Percentiles rank a stretch among this genome's conserved stretches.
Evolutionary conservation across 2,797 vertebrate genomes (phyloP).

Genomic region (Bucorvus abyssinicus): DNA sequence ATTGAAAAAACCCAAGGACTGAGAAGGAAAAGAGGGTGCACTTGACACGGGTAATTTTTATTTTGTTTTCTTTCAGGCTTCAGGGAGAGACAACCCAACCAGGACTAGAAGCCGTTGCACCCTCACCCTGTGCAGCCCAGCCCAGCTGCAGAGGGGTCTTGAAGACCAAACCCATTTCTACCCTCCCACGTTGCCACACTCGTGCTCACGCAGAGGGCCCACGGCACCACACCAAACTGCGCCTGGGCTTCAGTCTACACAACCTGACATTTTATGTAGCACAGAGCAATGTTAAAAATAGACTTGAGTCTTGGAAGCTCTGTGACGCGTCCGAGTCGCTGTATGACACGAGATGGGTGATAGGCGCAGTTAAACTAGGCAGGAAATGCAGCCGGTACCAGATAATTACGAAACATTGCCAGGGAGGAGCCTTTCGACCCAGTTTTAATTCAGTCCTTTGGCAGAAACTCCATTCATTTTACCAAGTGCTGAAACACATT

Average conservation of each 20-base stretch:
- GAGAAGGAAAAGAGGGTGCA: not conserved
- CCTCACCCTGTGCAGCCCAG: not conserved
- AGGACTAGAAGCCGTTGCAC: not conserved
- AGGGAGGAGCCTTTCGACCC: not conserved
- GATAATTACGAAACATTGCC: not conserved
- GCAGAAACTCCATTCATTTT: not conserved
- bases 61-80: not conserved
- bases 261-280: not conserved
- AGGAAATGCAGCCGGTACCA: not conserved
- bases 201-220: not conserved
- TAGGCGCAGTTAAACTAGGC: not conserved
- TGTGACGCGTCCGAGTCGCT: not conserved
- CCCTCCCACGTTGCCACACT: not conserved
- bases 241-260: fast-evolving
- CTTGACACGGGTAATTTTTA: not conserved
- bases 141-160: not conserved
- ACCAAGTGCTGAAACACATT: not conserved
- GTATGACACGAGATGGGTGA: not conserved
- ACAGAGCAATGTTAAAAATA: not conserved
- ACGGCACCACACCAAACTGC: fast-evolving
- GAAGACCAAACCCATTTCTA: not conserved
- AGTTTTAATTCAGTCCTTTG: not conserved
- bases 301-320: not conserved
- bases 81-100: not conserved
- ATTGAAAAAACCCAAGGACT: too few species aligned